Evolutionary conservation across 1,140 invertebrate genomes (phyloP).

Genomic region (Gonatopus flavifemur): DNA sequence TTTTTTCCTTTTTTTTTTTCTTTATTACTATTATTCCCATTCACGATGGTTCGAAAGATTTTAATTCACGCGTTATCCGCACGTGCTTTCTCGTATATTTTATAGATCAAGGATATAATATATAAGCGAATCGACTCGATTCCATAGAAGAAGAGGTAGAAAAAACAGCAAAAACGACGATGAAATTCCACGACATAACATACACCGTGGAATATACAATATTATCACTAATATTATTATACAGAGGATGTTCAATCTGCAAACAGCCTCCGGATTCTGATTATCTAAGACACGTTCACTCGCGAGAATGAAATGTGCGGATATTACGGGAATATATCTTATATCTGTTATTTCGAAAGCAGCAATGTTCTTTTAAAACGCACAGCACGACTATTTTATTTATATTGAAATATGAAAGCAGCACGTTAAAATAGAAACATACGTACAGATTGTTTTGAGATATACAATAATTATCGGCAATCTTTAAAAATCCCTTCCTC

Average conservation of each 20-base stretch:
- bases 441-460: too few relatives aligned
- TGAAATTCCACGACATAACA: slow-evolving; percentile 33
- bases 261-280: slow-evolving; percentile 24
- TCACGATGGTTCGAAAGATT: too few relatives aligned
- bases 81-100: too few relatives aligned
- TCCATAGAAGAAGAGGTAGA: slow-evolving; percentile 52
- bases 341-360: too few relatives aligned
- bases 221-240: slow-evolving; percentile 34
- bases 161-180: slow-evolving; percentile 56
- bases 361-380: too few relatives aligned
- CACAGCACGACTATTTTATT: too few relatives aligned
- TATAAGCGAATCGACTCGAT: slow-evolving; percentile 36
- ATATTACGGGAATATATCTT: slow-evolving; percentile 17
- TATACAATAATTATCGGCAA: too few relatives aligned
- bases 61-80: too few relatives aligned
- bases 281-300: slow-evolving; percentile 21
- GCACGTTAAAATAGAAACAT: too few relatives aligned
- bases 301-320: slow-evolving; percentile 13
- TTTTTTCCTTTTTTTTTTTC: slow-evolving; percentile 3
- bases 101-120: too few relatives aligned
- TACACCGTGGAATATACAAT: slow-evolving; percentile 16
- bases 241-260: slow-evolving; percentile 35
- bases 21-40: slow-evolving; percentile 2
- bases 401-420: too few relatives aligned
- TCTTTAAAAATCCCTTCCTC: too few relatives aligned